phyloP scores from a whole-genome alignment of 2,113 vertebrate species.

The Cnemophilus loriae region DNA sequence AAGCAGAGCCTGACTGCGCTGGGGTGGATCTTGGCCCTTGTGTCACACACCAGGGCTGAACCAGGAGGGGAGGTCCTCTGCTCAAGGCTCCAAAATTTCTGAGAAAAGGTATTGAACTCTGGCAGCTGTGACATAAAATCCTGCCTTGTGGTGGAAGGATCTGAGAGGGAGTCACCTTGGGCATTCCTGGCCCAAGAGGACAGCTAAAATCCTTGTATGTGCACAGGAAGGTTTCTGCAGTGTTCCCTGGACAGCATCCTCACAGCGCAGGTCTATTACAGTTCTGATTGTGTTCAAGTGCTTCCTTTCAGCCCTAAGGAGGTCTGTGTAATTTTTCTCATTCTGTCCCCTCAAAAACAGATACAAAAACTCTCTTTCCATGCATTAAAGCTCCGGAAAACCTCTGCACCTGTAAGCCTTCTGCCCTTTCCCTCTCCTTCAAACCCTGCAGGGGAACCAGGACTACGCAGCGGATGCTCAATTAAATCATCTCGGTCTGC shows the following conservation, averaged over 20 bases:
- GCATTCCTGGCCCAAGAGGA: not conserved
- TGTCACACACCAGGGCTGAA: not conserved
- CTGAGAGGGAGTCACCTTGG: not conserved
- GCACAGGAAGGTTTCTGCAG: not conserved
- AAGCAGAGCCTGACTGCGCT: not conserved
- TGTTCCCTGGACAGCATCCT: not conserved
- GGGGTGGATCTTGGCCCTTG: not conserved
- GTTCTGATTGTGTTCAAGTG: not conserved
- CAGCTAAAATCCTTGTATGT: not conserved
- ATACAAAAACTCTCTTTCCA: not conserved
- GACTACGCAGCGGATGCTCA: accelerated
- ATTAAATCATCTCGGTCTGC: not conserved
- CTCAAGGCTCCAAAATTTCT: not conserved
- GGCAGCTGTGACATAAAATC: not conserved
- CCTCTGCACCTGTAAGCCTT: not conserved
- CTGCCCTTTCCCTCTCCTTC: not conserved
- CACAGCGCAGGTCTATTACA: accelerated
- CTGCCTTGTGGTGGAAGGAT: not conserved
- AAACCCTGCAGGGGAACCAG: not conserved
- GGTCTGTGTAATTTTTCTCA: not conserved
- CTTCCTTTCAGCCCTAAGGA: not conserved
- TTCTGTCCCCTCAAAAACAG: not conserved
- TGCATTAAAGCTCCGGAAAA: not conserved
- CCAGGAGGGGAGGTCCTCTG: not conserved
- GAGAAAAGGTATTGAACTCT: not conserved